These are phyloP conservation scores for Grus americana DNA, from an alignment of 2,113 vertebrate genomes.

Conservation along the genomic window DNA sequence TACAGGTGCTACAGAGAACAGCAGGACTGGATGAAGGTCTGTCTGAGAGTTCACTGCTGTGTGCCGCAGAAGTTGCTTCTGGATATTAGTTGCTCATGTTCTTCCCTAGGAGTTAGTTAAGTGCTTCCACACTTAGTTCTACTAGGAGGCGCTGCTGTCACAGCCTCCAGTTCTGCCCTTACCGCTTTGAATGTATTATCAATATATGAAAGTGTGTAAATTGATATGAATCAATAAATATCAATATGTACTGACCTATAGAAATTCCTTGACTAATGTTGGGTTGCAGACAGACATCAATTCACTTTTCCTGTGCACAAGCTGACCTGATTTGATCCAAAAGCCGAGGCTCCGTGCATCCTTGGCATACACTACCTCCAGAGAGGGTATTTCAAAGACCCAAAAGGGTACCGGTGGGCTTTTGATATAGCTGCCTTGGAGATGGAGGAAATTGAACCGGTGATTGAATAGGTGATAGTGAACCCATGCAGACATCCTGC, in stretches of 20 bases:
- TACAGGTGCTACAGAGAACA: not conserved
- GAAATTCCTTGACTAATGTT: not conserved
- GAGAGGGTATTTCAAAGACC: no score
- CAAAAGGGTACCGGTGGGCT: no score
- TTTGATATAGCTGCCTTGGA: no score
- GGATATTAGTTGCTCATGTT: not conserved
- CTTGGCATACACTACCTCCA: no score
- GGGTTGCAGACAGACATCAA: not conserved
- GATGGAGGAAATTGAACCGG: no score
- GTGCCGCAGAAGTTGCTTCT: not conserved
- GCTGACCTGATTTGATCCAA: not conserved
- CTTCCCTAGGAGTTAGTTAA: not conserved
- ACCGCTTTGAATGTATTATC: not conserved
- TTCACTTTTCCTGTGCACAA: not conserved
- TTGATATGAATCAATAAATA: not conserved
- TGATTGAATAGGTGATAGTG: not conserved
- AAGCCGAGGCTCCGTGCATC: not conserved
- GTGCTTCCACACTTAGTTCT: not conserved
- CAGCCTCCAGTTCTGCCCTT: not conserved
- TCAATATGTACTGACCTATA: not conserved
- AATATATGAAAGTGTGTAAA: not conserved
- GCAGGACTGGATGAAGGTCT: not conserved
- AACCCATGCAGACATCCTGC: not conserved
- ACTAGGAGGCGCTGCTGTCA: not conserved
- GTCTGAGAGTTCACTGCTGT: not conserved